Base-by-base conservation (phyloP, 92 coral and sea anemone species). In the Heteractis magnifica region DNA sequence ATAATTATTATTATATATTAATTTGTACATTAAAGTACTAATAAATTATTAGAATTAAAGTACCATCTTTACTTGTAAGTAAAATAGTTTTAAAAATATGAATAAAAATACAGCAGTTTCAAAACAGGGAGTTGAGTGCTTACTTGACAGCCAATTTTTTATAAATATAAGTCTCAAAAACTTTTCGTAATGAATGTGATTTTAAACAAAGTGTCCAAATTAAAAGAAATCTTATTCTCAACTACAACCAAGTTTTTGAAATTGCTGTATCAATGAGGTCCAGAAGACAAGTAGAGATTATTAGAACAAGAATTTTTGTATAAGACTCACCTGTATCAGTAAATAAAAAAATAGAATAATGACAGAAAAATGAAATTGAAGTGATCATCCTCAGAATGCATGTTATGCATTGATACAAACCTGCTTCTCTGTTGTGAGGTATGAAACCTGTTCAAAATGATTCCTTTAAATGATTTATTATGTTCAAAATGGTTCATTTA, bases 361-460 rank as follows among this genome's bases (percentile, higher is more conserved):
- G 9, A 6, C 79, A 49, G 81, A 77, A 77, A 77, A 53, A 44
- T 79, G 82, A 60, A 56, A n/a, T 56, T 26, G 73, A 79, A 77
- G 70, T 79, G 82, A 21, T 68, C 73, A 20, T 8, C 18, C 49
- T 26, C 15, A 64, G 71, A 64, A n/a, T 64, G 13, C 64, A 34
- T 58, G 16, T 58, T n/a, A 58, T 34, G 44, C 44, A 34, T 34
- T 34, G 16, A 18, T 0, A 18, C 3, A n/a, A 62, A 62, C 23
- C 6, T 62, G 23, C 70, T 16, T 62, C 23, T 62, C 19, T 7
- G 1, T 55, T 4, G 8, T 62, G 10, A 5, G 26, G 10, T 23
- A 16, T 20, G 0, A 62, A 62, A 62, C 1, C 34, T 62, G 70
- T 18, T 23, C 26, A 18, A 62, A 18, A 7, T 62, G 18, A 9